Conservation (phyloP, 2,797 vertebrate species). For the Podargus strigoides region DNA sequence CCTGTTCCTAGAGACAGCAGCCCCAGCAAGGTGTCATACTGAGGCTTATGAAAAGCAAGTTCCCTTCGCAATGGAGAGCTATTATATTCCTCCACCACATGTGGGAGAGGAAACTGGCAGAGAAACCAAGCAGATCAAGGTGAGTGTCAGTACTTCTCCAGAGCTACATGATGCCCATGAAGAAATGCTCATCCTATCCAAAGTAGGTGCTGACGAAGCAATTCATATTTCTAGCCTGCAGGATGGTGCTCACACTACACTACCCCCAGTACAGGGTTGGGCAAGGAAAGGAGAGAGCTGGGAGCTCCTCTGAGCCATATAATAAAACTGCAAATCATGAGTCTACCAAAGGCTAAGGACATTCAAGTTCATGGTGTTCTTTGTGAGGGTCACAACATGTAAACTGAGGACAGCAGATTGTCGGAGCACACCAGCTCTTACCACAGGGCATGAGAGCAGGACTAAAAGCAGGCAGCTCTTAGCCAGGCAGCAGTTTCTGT, state of each 20-base stretch:
- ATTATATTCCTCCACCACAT: not conserved
- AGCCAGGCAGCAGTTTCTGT: not conserved
- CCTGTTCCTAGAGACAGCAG: not conserved
- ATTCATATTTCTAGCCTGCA: not conserved
- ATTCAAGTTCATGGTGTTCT: not conserved
- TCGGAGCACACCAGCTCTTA: not conserved
- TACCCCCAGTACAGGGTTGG: not conserved
- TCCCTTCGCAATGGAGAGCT: not conserved
- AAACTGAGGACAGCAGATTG: not conserved
- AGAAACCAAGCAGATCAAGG: not conserved
- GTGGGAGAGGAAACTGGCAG: not conserved
- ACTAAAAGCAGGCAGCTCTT: not conserved
- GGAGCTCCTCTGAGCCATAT: not conserved
- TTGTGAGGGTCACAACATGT: not conserved
- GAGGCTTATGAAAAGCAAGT: not conserved
- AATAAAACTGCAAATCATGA: not conserved
- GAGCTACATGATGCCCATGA: not conserved
- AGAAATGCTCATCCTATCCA: not conserved
- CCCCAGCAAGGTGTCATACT: not conserved
- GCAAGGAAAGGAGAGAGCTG: not conserved
- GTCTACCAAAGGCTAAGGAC: not conserved
- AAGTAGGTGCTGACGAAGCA: not conserved
- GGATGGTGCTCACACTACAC: not conserved
- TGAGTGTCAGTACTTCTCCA: not conserved
- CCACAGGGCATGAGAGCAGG: not conserved